Evolutionary conservation across 2,888 invertebrate genomes (phyloP), one percentile per base, ranked within the genome.

Genomic region (Cheilosia grossa): DNA sequence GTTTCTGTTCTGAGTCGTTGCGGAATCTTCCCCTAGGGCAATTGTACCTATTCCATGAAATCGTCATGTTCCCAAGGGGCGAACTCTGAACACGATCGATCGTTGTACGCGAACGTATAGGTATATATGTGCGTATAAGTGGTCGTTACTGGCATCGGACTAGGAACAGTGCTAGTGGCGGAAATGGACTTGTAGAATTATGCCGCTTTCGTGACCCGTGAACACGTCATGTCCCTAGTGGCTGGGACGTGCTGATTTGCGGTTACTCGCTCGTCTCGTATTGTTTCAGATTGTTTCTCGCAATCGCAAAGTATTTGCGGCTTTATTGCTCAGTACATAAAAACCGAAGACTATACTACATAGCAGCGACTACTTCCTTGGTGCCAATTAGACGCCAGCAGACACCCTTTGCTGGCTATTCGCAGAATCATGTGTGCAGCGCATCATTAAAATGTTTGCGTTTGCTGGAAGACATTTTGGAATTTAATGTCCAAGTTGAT

Each of bases 121-220:
- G 82, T 74, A 66, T 56, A 27, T 63, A 58, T 67, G 27, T 67
- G 27, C 30, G 10, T 58, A 64, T 56, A 63, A 51, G 72, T 69
- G 73, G 63, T 79, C 79, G 82, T 83, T 83, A 83, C 64, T 67
- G 42, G 44, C 42, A 66, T 64, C 49, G 54, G 27, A 77, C 47
- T 54, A 61, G 40, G 44, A 64, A 64, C 33, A 56, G 33, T 33
- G 74, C 73, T 59, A 40, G 59, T 47, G 83, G 80, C 85, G 81
- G 75, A 85, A 81, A 72, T 51, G 44, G 49, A 72, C 66, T 85
- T 67, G 66, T 81, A 75, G 81, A 81, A 85, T 85, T 81, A 77
- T 77, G 75, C 81, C 67, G 75, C 81, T 70, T 77, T 85, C 85
- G 85, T 85, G 85, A 85, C 81, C 81, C 63, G 58, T 44, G 72